These are phyloP conservation scores for Drosophila varians DNA, from an alignment of 1,140 invertebrate species.

Conservation along the genomic window DNA sequence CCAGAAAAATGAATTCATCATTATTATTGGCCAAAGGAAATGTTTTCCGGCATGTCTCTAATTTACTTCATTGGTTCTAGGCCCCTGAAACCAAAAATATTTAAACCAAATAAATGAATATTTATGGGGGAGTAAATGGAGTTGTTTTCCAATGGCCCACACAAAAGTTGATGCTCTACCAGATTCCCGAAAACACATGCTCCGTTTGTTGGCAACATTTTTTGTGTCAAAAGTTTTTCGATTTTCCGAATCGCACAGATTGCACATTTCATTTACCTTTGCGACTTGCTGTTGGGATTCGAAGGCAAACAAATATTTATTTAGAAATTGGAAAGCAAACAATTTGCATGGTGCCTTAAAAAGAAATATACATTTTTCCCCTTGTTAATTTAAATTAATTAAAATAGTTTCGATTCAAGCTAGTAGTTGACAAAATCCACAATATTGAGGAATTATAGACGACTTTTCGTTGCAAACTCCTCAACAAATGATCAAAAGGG, in stretches of 20 bases:
- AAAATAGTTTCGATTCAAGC: background rate
- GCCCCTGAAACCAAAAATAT: background rate
- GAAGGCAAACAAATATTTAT: constrained; percentile 15
- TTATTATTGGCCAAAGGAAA: background rate
- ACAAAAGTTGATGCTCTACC: constrained; percentile 11
- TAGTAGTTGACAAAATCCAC: background rate
- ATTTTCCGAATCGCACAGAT: constrained; percentile 43
- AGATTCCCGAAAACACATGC: constrained; percentile 1
- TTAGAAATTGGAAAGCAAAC: constrained; percentile 24
- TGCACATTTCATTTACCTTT: constrained; percentile 52
- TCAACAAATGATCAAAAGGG: background rate
- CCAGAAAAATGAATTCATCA: constrained; percentile 2
- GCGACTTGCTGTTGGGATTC: constrained; percentile 21
- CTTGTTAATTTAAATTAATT: background rate
- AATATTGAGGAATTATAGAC: background rate
- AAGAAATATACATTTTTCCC: too few species aligned
- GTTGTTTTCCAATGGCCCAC: constrained; percentile 15
- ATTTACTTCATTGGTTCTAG: background rate
- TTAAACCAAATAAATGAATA: constrained; percentile 36
- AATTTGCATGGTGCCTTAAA: constrained; percentile 9
- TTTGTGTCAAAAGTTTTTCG: constrained; percentile 31
- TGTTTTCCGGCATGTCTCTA: background rate
- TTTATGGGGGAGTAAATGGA: constrained; percentile 29
- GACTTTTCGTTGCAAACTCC: background rate
- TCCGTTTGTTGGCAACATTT: constrained; percentile 30